phyloP scores from a whole-genome alignment of 2,113 vertebrate genomes.

The Apteryx mantelli region DNA sequence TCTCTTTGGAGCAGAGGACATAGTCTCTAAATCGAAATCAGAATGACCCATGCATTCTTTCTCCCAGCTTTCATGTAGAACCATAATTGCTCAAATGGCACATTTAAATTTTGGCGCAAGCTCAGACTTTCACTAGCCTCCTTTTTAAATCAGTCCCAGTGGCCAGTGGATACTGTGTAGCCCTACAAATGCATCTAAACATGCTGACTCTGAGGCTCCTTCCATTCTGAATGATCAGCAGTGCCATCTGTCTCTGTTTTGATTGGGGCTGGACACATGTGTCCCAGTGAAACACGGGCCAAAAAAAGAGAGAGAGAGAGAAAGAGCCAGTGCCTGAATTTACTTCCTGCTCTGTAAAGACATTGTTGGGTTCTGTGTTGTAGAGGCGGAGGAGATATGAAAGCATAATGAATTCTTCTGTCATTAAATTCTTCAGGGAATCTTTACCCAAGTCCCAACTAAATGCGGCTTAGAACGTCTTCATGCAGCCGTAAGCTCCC shows the following conservation, averaged over 20 bases:
- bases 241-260: conserved; percentile 75
- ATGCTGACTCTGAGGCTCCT: conserved; percentile 55
- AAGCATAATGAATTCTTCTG: conserved; percentile 71
- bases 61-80: conserved; percentile 64
- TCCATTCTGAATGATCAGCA: conserved; percentile 55
- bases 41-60: conserved; percentile 69
- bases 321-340: conserved; percentile 41
- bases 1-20: conserved; percentile 62
- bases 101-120: conserved; percentile 58
- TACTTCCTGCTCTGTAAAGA: conserved; percentile 59
- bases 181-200: conserved; percentile 66
- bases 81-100: conserved; percentile 64
- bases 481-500: conserved; percentile 12
- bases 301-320: conserved; percentile 29
- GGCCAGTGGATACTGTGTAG: conserved; percentile 7
- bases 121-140: conserved; percentile 35
- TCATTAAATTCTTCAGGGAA: conserved; percentile 62
- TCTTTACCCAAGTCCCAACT: conserved; percentile 49
- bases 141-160: conserved; percentile 71
- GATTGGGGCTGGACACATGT: conserved; percentile 62
- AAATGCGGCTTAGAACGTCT: conserved; percentile 52
- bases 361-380: conserved; percentile 58
- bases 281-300: conserved; percentile 48
- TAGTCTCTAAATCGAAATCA: conserved; percentile 65
- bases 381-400: conserved; percentile 36